Percentiles rank a stretch among this genome's conserved stretches.
phyloP scores from a whole-genome alignment of 2,888 invertebrate genomes.

The Altica lythri region DNA sequence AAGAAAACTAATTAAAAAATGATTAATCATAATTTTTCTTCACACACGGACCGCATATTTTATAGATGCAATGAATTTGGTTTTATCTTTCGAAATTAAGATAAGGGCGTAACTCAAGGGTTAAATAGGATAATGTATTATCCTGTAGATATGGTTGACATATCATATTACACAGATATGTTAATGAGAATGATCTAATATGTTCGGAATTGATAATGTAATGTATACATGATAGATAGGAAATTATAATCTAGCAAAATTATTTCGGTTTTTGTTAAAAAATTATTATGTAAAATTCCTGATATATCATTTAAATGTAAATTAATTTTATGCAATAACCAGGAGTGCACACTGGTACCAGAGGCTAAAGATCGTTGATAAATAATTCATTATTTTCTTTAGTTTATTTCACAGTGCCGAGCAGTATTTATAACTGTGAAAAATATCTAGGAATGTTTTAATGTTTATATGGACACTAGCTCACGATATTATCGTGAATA shows the following conservation, averaged over 20 bases:
- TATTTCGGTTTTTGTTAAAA: too few relatives aligned
- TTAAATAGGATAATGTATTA: slow-evolving; percentile 8
- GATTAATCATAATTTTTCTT: too few relatives aligned
- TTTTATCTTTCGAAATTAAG: slow-evolving; percentile 1
- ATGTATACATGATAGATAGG: too few relatives aligned
- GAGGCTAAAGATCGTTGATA: slow-evolving; percentile 8
- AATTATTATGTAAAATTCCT: too few relatives aligned
- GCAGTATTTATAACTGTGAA: slow-evolving; percentile 7
- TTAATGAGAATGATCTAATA: slow-evolving; percentile 11
- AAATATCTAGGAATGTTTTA: slow-evolving; percentile 19
- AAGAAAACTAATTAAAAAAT: too few relatives aligned
- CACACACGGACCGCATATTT: too few relatives aligned
- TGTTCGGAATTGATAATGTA: slow-evolving; percentile 8
- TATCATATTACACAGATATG: slow-evolving; percentile 10
- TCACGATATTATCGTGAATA: slow-evolving; percentile 27
- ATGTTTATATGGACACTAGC: slow-evolving; percentile 25
- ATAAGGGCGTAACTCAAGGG: slow-evolving; percentile 8
- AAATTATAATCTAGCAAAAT: too few relatives aligned
- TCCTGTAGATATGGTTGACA: slow-evolving; percentile 12
- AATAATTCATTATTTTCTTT: slow-evolving; percentile 18
- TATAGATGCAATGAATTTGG: too few relatives aligned
- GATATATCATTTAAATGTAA: too few relatives aligned
- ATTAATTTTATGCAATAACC: too few relatives aligned
- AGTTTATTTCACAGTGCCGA: not conserved
- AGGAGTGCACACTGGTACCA: too few relatives aligned